phyloP scores from a whole-genome alignment of 2,797 vertebrate genomes.

The Loriculus beryllinus region DNA sequence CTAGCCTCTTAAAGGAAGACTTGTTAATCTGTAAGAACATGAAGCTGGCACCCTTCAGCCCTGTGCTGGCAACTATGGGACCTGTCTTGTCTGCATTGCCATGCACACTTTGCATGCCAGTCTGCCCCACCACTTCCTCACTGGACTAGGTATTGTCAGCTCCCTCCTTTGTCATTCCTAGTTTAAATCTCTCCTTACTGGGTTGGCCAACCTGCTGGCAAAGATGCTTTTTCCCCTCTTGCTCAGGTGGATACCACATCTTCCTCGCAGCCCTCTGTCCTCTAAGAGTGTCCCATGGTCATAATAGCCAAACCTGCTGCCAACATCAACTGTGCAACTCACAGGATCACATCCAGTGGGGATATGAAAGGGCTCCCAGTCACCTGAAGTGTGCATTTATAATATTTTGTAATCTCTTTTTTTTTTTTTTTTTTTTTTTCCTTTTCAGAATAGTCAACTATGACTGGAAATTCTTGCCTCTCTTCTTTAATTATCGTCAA shows the following conservation, averaged over 20 bases:
- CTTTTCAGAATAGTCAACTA: not conserved
- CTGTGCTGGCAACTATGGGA: not conserved
- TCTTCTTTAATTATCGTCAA: not conserved
- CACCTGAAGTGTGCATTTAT: not conserved
- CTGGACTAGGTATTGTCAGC: not conserved
- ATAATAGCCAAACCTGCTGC: not conserved
- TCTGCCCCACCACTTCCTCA: not conserved
- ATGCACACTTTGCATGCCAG: not conserved
- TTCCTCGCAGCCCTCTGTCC: not conserved
- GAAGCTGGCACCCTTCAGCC: not conserved
- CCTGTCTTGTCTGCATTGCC: not conserved
- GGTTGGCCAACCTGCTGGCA: not conserved
- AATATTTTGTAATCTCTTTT: not conserved
- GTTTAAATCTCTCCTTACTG: not conserved
- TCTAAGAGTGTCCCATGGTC: not conserved
- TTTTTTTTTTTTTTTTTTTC: not conserved
- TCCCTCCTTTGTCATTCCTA: not conserved
- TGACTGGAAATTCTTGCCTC: not conserved
- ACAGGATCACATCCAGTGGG: no score
- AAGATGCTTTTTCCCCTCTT: not conserved
- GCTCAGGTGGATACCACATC: not conserved
- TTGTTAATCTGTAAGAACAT: rapidly evolving
- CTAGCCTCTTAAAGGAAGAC: not conserved
- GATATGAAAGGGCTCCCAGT: rapidly evolving
- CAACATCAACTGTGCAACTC: not conserved